Evolutionary conservation across 2,113 vertebrate genomes (phyloP), one percentile per base, ranked within the genome.

Genomic region (Dendrocopos noguchii): DNA sequence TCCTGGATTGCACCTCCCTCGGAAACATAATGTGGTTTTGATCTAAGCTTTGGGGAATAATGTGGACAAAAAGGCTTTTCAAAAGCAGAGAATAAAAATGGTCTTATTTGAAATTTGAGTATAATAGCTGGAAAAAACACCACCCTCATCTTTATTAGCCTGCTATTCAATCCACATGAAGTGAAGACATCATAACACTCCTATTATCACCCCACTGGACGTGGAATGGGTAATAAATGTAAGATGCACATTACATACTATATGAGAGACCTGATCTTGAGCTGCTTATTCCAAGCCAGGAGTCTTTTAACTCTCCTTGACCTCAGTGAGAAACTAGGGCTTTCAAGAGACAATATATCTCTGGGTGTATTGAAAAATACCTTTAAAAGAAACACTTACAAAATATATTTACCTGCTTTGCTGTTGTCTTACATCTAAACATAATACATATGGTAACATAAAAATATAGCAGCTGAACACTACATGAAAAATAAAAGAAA

Each of bases 21-120:
- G 87, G 86, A 92, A 78, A 88, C 72, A 74, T n/a, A 75, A 42
- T 79, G 64, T 61, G 44, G 5, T 80, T 94, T 94, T 90, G 87
- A 88, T 83, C 76, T 93, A 78, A 78, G 76, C 84, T 94, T 84
- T 90, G 55, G 79, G 72, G 71, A 90, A 92, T 85, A 83, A 57
- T 12, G 39, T 55, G 63, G 76, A 83, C 82, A 96, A 91, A 92
- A 96, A 93, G 39, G 70, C 73, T 84, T 94, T 91, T 94, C 61
- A 93, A 92, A 93, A 86, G 75, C 66, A 76, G 76, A 83, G 81
- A 88, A 93, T 93, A 93, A 94, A 95, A 94, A 91, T 78, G 55
- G 50, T 52, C 76, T 90, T 85, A 93, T 90, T 93, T 91, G 80
- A 94, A 95, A 96, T 86, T 72, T 83, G 82, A 91, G 90, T 63